Evolutionary conservation across 2,113 vertebrate species (phyloP), one percentile per base, ranked within the genome.

Genomic region (Cranoglanis bouderius): DNA sequence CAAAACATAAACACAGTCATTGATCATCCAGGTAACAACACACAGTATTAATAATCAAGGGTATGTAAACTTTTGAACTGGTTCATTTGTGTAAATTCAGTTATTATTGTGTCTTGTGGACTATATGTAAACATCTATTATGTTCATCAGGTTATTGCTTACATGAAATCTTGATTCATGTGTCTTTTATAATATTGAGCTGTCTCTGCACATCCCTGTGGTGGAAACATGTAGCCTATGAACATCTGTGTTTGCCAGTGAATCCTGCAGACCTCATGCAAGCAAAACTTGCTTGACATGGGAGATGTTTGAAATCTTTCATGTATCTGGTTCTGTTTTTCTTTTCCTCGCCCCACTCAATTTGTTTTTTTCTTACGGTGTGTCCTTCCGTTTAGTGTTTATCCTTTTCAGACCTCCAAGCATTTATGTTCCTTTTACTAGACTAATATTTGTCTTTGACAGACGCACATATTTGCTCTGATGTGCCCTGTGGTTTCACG

Each of bases 381-480:
- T 84, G 35, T 89, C 84, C 75, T 91, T 86, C 78, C 57, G n/a
- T 75, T 91, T 75, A 53, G 89, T 93, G 93, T 94, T 94, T 91
- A 94, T 94, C 90, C 93, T 93, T 91, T 86, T 57, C 9, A 51
- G 61, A 88, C 88, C 89, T 90, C 61, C 51, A 38, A 61, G 43
- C 74, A 57, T 72, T 92, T 90, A 91, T 35, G 89, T 90, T 90
- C 91, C 91, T 94, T 94, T 90, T 93, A 88, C 88, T 92, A 88
- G 91, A 95, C 94, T 95, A 96, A 95, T 96, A 95, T 95, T 95
- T 96, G 95, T 94, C 90, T 95, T 95, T 84, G 82, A 80, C 63
- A 90, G 77, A 89, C 57, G 74, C 24, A 88, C 75, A 86, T 61
- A 49, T 29, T 53, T 82, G 18, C 61, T 63, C 61, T 87, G 82